Evolutionary conservation across 2,797 vertebrate genomes (phyloP).

Genomic region (Smutsia temminckii): DNA sequence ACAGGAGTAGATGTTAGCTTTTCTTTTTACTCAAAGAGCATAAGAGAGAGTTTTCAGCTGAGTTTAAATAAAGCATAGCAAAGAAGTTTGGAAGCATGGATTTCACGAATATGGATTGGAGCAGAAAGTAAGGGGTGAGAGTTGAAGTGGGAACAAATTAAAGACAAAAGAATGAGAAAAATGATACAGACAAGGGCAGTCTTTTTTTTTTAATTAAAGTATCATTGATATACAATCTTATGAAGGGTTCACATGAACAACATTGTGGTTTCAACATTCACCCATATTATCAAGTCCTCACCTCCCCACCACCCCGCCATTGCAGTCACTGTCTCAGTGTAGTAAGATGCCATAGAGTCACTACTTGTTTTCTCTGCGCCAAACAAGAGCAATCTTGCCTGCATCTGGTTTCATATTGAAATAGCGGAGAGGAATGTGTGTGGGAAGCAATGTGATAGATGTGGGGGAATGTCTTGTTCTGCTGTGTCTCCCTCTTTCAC

Average conservation of each 20-base stretch:
- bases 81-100: background rate
- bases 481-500: background rate
- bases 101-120: background rate
- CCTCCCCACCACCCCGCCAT: too few species aligned
- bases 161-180: background rate
- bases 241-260: too few species aligned
- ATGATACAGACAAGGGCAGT: background rate
- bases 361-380: too few species aligned
- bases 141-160: background rate
- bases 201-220: background rate
- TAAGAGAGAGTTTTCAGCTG: slow-evolving; percentile 3
- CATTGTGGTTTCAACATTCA: too few species aligned
- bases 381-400: background rate
- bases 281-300: too few species aligned
- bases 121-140: background rate
- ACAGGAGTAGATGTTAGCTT: slow-evolving; percentile 16
- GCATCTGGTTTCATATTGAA: background rate
- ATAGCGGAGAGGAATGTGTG: background rate
- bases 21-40: slow-evolving; percentile 30
- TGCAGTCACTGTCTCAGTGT: too few species aligned
- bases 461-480: background rate
- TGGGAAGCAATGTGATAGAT: background rate
- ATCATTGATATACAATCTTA: too few species aligned
- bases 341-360: too few species aligned
- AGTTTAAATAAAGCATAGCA: slow-evolving; percentile 33